Percentiles rank a stretch among this genome's conserved stretches.
Conservation (phyloP, 2,888 invertebrate genomes). For the Tenthredo livida region DNA sequence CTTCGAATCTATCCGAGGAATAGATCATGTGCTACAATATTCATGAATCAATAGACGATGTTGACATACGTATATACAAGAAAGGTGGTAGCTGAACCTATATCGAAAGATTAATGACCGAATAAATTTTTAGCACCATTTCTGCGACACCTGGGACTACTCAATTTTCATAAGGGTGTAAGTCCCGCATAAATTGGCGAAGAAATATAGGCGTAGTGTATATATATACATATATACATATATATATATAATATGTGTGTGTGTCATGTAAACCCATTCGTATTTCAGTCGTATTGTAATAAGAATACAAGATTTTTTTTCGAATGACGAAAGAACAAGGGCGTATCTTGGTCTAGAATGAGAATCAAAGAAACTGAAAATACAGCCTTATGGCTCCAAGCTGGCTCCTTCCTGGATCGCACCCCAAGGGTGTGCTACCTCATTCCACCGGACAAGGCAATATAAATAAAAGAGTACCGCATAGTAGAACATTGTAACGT, state of each 20-base stretch:
- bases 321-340: background rate
- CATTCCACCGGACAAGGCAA: slow-evolving; percentile 36
- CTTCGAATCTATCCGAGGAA: background rate
- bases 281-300: slow-evolving; percentile 37
- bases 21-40: background rate
- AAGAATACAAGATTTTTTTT: slow-evolving; percentile 21
- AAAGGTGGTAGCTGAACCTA: background rate
- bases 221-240: background rate
- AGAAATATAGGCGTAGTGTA: background rate
- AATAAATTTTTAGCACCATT: slow-evolving; percentile 32
- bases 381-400: slow-evolving; percentile 11
- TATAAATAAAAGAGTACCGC: slow-evolving; percentile 34
- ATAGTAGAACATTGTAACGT: background rate
- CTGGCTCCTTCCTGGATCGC: background rate
- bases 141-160: slow-evolving; percentile 18
- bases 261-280: background rate
- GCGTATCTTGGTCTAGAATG: slow-evolving; percentile 6
- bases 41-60: slow-evolving; percentile 9
- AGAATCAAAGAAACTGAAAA: background rate
- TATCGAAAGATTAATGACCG: background rate
- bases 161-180: slow-evolving; percentile 38
- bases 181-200: slow-evolving; percentile 41
- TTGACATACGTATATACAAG: background rate
- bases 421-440: slow-evolving; percentile 41
- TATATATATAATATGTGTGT: background rate